Base-by-base conservation (phyloP, 2,113 vertebrate genomes). In the Sialia sialis region DNA sequence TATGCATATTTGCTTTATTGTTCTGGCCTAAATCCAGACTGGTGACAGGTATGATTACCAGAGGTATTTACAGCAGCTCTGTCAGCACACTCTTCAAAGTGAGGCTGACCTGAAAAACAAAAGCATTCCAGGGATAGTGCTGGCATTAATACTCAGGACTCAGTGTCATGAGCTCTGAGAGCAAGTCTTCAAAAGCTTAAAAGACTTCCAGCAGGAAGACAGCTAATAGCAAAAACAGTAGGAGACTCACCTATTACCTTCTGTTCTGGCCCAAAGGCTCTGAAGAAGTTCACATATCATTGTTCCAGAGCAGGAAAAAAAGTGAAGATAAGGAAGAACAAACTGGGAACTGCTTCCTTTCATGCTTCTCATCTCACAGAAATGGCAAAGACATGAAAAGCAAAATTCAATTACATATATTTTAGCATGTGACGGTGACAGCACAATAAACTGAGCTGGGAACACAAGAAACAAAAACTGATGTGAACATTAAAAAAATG, bases 171-270 rank as follows among this genome's bases (percentile, higher is more conserved):
- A 78, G 12, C 64, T 94, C 52, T 43, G 51, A 93, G 36, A 78
- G 26, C 43, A 92, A 68, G 25, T 6, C 16, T 94, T 82, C 69
- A 87, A 87, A 87, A 49, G 8, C 49, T 87, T 91, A 43, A 87
- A 95, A 85, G 66, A 59, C 39, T 60, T 94, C 68, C 59, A 90
- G 41, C 59, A 73, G 56, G 29, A 93, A 55, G 52, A 68, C n/a
- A 89, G 44, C 44, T 92, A 90, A 69, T 51, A 52, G 76, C 18
- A 85, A 90, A 90, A 93, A 29, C 79, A 88, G 85, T 75, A 75
- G 80, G 80, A 92, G 18, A 94, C 17, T 4, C 29, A 76, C 36
- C 68, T 72, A n/a, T 58, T 90, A 73, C 59, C 34, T 92, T 92
- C 73, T 93, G 59, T 79, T 88, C 90, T 93, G 64, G 22, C 73